These are phyloP conservation scores for Pandemis cinnamomeana DNA, from an alignment of 2,888 invertebrate species.

Conservation along the genomic window DNA sequence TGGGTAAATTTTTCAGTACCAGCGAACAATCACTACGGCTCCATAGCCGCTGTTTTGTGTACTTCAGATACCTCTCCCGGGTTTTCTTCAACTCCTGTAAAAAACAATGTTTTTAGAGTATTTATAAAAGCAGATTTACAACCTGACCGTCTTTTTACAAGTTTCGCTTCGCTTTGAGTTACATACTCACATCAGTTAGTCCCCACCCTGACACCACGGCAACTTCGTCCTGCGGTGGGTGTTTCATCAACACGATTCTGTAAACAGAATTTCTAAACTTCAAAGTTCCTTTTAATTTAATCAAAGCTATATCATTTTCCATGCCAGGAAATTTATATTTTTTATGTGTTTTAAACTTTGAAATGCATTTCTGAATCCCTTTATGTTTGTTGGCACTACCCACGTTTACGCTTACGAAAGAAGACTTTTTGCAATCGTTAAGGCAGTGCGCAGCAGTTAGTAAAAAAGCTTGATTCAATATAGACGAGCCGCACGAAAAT, in stretches of 20 bases:
- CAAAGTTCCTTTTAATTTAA: slow-evolving; percentile 34
- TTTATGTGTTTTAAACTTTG: slow-evolving; percentile 41
- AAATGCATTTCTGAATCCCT: background rate
- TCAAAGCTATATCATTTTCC: slow-evolving; percentile 47
- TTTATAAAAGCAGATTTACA: background rate
- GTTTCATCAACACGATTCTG: slow-evolving; percentile 46
- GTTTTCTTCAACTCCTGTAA: background rate
- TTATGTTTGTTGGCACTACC: too few relatives aligned
- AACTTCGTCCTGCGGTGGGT: slow-evolving; percentile 40
- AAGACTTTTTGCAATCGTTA: slow-evolving; percentile 45
- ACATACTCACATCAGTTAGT: slow-evolving; percentile 42
- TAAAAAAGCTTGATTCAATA: slow-evolving; percentile 53
- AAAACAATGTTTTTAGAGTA: background rate
- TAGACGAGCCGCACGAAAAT: slow-evolving; percentile 53
- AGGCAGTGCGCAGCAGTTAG: slow-evolving; percentile 59
- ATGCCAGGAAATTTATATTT: background rate
- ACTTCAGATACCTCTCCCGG: background rate
- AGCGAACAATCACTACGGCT: background rate
- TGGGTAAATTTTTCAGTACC: background rate
- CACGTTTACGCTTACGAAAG: background rate
- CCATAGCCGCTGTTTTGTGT: slow-evolving; percentile 41
- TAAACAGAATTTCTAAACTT: slow-evolving; percentile 40
- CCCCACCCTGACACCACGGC: slow-evolving; percentile 54
- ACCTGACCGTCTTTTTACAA: too few relatives aligned
- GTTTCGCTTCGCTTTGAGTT: background rate